phyloP scores from a whole-genome alignment of 2,888 invertebrate species.

The Barypeithes pellucidus region DNA sequence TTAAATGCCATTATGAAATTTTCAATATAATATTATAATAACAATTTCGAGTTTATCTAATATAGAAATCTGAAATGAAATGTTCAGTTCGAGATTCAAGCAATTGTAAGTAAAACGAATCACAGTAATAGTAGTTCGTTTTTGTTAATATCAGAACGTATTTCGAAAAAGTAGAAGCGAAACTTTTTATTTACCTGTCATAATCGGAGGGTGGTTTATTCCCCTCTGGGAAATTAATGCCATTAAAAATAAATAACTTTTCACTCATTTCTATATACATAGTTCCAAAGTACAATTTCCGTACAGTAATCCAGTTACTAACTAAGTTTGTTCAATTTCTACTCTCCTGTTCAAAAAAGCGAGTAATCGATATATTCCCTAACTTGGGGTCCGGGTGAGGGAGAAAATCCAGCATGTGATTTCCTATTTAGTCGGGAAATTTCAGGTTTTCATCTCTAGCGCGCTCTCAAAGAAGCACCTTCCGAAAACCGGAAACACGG shows the following conservation, averaged over 20 bases:
- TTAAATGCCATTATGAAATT: not conserved
- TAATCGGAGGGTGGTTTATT: too few species aligned
- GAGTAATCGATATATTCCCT: constrained; percentile 24
- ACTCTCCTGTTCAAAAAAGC: constrained; percentile 34
- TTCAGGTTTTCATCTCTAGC: constrained; percentile 19
- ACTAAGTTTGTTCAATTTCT: constrained; percentile 34
- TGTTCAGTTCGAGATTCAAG: not conserved
- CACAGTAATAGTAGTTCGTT: not conserved
- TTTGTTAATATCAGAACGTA: not conserved
- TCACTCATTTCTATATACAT: not conserved
- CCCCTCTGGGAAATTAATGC: not conserved
- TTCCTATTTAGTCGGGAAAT: constrained; percentile 13
- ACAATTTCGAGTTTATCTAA: not conserved
- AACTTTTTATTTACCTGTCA: too few species aligned
- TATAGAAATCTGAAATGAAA: constrained; percentile 9
- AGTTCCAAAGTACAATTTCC: constrained; percentile 20
- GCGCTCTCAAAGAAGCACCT: not conserved
- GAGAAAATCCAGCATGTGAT: constrained; percentile 21
- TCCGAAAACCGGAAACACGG: not conserved
- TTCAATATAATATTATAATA: not conserved
- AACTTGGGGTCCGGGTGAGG: constrained; percentile 18
- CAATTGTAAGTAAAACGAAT: not conserved
- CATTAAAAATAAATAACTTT: not conserved
- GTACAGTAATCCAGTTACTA: constrained; percentile 16
- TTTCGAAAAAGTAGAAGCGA: not conserved